Conservation (phyloP, 2,113 vertebrate species). For the Aegypius monachus region DNA sequence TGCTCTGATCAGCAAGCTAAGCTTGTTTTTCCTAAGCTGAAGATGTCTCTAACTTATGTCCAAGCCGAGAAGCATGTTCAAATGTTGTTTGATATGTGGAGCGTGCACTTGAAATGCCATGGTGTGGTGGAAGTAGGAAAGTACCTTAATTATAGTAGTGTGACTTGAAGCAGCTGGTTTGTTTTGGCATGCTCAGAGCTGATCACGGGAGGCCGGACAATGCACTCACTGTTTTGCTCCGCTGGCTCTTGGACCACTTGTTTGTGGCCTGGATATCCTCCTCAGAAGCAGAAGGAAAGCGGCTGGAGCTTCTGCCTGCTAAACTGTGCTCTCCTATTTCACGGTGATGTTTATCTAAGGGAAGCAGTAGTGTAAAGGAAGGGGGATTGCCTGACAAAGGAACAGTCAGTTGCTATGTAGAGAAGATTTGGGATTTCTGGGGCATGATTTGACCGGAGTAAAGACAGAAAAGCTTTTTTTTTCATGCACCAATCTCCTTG, state of each 20-base stretch:
- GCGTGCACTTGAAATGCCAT: background rate
- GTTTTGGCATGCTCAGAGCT: background rate
- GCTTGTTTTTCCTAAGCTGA: background rate
- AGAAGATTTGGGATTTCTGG: background rate
- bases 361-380: background rate
- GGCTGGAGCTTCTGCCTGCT: background rate
- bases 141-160: background rate
- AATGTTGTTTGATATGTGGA: background rate
- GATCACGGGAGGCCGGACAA: fast-evolving
- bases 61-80: background rate
- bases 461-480: background rate
- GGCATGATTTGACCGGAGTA: background rate
- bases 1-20: background rate
- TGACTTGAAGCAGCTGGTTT: background rate
- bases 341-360: background rate
- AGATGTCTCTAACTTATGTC: background rate
- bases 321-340: background rate
- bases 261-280: background rate
- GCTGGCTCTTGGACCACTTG: background rate
- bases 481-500: background rate
- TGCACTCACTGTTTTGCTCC: fast-evolving
- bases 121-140: background rate
- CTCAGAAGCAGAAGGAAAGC: background rate
- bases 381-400: background rate
- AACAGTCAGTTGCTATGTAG: background rate